Evolutionary conservation across 1,140 invertebrate genomes (phyloP).

Genomic region (Harlomillsia oculata): DNA sequence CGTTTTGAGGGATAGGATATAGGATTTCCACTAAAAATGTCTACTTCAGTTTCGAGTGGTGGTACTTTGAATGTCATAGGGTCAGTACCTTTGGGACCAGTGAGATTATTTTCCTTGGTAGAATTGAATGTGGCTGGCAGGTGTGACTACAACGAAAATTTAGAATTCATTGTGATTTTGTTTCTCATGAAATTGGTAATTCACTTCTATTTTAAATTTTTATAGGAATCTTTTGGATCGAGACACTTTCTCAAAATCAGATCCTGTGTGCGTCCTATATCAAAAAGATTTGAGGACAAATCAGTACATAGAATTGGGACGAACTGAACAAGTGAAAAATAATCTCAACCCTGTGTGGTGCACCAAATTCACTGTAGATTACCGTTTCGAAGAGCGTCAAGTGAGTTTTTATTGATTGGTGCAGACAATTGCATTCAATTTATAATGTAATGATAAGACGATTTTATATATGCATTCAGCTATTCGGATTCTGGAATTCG

Average conservation of each 20-base stretch:
- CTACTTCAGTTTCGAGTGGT: too few species aligned
- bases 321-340: conserved; percentile 48
- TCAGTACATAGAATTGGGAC: conserved; percentile 40
- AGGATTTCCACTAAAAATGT: too few species aligned
- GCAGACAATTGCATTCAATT: neutral
- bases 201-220: too few species aligned
- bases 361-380: conserved; percentile 46
- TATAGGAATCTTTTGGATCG: conserved; percentile 31
- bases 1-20: too few species aligned
- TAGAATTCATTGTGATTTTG: too few species aligned
- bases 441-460: neutral
- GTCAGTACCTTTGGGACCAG: too few species aligned
- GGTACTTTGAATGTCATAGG: too few species aligned
- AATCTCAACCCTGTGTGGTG: conserved; percentile 48
- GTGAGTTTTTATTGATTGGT: conserved; percentile 7
- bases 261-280: conserved; percentile 34
- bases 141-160: too few species aligned
- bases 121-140: too few species aligned
- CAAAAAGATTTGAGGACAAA: conserved; percentile 23
- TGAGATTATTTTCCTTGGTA: too few species aligned
- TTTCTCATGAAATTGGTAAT: too few species aligned
- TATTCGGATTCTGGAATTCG: too few species aligned
- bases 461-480: neutral
- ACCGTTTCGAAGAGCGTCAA: conserved; percentile 47
- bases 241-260: conserved; percentile 33